Conservation (phyloP, 2,888 invertebrate genomes). For the Drosophila affinis region DNA sequence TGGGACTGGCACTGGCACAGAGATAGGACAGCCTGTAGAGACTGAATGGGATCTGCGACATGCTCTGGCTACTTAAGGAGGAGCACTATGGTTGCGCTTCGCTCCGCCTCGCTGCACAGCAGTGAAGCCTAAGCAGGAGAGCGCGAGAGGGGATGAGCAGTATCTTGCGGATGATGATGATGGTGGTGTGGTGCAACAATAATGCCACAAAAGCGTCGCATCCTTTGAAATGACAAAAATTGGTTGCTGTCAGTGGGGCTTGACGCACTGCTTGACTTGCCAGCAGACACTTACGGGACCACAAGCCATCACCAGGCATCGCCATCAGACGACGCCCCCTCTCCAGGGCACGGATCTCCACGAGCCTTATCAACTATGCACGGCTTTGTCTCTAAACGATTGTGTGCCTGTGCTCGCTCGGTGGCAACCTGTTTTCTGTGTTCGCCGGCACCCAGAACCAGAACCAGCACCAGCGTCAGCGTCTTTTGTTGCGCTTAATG, state of each 20-base stretch:
- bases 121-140: constrained; percentile 17
- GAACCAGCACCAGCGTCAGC: constrained; percentile 48
- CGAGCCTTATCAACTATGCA: constrained; percentile 76
- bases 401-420: constrained; percentile 28
- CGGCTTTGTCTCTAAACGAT: constrained; percentile 76
- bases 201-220: constrained; percentile 52
- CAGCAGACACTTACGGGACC: constrained; percentile 56
- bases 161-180: not conserved
- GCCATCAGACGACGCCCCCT: constrained; percentile 14
- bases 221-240: constrained; percentile 69
- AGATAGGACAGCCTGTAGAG: not conserved
- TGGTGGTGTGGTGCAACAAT: constrained; percentile 48
- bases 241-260: constrained; percentile 62
- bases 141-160: not conserved
- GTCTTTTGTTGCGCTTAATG: constrained; percentile 79
- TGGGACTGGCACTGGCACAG: not conserved
- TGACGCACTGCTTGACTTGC: constrained; percentile 52
- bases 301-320: constrained; percentile 37
- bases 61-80: constrained; percentile 43
- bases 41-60: constrained; percentile 17
- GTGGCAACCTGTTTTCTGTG: constrained; percentile 12
- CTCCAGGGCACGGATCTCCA: constrained; percentile 2
- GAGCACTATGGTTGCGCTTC: constrained; percentile 7
- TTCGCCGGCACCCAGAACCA: constrained; percentile 32
- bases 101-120: constrained; percentile 49